These are phyloP conservation scores for Liolophura sinensis DNA, from an alignment of 1,140 invertebrate species.

Conservation along the genomic window DNA sequence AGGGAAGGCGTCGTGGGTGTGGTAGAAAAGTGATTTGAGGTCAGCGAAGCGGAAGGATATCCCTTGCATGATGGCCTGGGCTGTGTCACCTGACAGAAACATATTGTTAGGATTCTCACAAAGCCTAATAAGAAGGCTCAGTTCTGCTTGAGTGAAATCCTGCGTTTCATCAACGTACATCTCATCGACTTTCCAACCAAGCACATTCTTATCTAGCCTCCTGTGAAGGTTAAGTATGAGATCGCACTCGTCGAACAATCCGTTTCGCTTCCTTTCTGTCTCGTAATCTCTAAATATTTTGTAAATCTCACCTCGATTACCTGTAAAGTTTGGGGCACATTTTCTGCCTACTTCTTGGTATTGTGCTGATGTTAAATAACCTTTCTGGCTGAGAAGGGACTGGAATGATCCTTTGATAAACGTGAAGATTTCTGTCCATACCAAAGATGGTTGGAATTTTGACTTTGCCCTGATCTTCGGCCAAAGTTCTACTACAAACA, in stretches of 20 bases:
- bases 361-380: conserved; percentile 30
- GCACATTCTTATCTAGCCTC: background rate
- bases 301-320: conserved; percentile 38
- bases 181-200: conserved; percentile 39
- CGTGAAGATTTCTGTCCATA: conserved; percentile 51
- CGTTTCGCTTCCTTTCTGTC: conserved; percentile 30
- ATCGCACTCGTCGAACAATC: conserved; percentile 48
- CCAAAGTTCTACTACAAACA: conserved; percentile 45
- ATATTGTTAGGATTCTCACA: conserved; percentile 49
- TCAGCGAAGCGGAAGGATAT: conserved; percentile 52
- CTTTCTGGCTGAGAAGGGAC: conserved; percentile 28
- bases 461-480: conserved; percentile 35
- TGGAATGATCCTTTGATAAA: conserved; percentile 51
- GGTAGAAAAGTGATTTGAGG: conserved; percentile 46
- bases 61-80: conserved; percentile 55
- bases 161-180: conserved; percentile 55
- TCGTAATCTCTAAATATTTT: conserved; percentile 21
- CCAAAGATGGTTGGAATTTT: conserved; percentile 38
- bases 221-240: conserved; percentile 24
- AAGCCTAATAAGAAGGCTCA: conserved; percentile 43
- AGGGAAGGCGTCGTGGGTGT: conserved; percentile 33
- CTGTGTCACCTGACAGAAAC: conserved; percentile 55
- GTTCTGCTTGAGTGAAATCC: conserved; percentile 54
- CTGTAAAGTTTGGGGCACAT: conserved; percentile 44
- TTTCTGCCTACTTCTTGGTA: conserved; percentile 43